phyloP scores from a whole-genome alignment of 2,797 vertebrate genomes.

The Echeneis naucrates region DNA sequence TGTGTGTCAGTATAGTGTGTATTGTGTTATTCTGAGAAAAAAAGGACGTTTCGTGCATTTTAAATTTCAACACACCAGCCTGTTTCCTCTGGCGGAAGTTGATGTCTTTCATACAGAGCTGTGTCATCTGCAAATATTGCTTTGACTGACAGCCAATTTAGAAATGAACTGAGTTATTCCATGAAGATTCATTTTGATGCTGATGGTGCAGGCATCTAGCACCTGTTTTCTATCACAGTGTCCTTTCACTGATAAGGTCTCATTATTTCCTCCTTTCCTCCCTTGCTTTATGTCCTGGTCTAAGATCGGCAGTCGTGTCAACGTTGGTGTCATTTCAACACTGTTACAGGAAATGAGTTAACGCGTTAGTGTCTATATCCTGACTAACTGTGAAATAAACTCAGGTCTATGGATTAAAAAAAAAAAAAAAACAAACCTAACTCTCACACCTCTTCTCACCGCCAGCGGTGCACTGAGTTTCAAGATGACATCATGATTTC shows the following conservation, averaged over 20 bases:
- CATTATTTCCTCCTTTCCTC: background rate
- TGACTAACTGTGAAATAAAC: conserved; percentile 2
- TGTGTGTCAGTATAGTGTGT: too few relatives aligned
- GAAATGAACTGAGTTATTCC: background rate
- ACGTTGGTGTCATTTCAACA: conserved; percentile 24
- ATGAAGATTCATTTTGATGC: background rate
- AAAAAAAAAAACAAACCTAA: too few relatives aligned
- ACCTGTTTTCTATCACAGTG: conserved; percentile 7
- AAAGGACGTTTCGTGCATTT: conserved; percentile 23
- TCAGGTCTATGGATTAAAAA: background rate
- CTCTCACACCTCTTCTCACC: background rate
- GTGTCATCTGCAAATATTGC: conserved; percentile 4
- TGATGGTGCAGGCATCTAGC: background rate
- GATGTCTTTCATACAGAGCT: background rate
- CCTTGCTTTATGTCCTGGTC: conserved; percentile 10
- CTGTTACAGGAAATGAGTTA: conserved; percentile 47
- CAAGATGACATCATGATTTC: background rate
- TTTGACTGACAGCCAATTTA: background rate
- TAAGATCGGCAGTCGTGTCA: conserved; percentile 23
- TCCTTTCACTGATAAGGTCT: background rate
- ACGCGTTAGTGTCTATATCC: conserved; percentile 2
- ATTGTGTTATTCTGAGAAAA: background rate
- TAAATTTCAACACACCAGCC: conserved; percentile 40
- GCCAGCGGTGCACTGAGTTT: too few relatives aligned
- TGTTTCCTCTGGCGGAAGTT: conserved; percentile 45